phyloP scores from a whole-genome alignment of 2,113 vertebrate species.

The Brachyistius frenatus region DNA sequence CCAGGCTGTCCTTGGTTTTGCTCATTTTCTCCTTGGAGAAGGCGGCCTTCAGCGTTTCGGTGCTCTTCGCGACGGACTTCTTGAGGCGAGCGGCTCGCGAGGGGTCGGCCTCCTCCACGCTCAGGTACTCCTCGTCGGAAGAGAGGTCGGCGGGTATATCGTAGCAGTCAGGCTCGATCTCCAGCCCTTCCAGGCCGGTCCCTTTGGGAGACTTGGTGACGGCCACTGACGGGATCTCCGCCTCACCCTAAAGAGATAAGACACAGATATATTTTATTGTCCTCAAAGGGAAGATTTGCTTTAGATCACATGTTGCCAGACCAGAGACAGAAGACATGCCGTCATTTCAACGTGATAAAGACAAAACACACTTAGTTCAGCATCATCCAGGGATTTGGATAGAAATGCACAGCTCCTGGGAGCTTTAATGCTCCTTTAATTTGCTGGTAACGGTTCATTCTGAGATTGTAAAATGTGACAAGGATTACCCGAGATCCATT shows the following conservation, averaged over 20 bases:
- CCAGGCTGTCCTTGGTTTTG: constrained; percentile 93
- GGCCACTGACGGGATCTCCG: constrained; percentile 89
- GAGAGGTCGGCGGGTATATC: constrained; percentile 92
- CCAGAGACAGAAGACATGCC: no score
- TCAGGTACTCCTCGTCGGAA: constrained; percentile 94
- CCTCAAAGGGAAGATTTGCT: not conserved
- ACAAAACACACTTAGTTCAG: no score
- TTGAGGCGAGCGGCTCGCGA: constrained; percentile 88
- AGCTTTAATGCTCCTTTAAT: no score
- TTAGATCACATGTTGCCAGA: no score
- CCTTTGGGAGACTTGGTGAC: constrained; percentile 89
- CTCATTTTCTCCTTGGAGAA: constrained; percentile 96
- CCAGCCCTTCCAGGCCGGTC: constrained; percentile 76
- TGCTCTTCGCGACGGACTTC: constrained; percentile 90
- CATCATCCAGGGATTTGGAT: no score
- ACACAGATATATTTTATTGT: not conserved
- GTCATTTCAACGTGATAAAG: no score
- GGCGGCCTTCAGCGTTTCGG: constrained; percentile 93
- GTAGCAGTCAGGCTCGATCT: constrained; percentile 86
- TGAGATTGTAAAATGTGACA: no score
- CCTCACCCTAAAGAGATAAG: constrained; percentile 87
- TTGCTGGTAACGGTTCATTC: no score
- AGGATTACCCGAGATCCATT: no score
- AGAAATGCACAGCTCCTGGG: no score
- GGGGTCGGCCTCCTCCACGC: constrained; percentile 87